A percentile compares a stretch with the other conserved stretches of the same genome.
These are phyloP conservation scores for Eupeodes corollae DNA, from an alignment of 1,140 invertebrate genomes.

Conservation along the genomic window DNA sequence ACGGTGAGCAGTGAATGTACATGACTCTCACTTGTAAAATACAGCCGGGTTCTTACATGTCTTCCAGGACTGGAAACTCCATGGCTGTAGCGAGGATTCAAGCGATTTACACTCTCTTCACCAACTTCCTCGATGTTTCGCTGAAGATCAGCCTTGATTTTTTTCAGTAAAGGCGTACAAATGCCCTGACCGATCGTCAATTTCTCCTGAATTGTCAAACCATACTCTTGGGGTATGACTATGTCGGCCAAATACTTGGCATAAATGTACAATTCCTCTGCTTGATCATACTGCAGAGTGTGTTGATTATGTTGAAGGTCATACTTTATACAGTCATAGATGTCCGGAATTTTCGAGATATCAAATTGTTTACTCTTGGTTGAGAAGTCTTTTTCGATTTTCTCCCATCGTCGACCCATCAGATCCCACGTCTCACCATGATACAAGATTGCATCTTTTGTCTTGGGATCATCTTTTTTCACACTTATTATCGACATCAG, in stretches of 20 bases:
- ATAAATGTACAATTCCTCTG: constrained; percentile 90
- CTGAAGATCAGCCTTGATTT: constrained; percentile 91
- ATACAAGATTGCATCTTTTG: constrained; percentile 84
- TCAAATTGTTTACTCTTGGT: constrained; percentile 84
- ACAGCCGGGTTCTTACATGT: constrained; percentile 91
- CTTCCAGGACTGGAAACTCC: constrained; percentile 95
- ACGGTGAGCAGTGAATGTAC: constrained; percentile 96
- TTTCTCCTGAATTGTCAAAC: constrained; percentile 90
- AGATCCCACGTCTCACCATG: constrained; percentile 99
- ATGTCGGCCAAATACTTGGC: constrained; percentile 95
- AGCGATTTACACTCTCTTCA: constrained; percentile 85
- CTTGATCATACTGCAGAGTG: constrained; percentile 83
- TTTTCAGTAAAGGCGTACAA: constrained; percentile 90
- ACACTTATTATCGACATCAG: constrained; percentile 74
- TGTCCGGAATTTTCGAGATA: constrained; percentile 98
- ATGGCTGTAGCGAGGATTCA: constrained; percentile 95
- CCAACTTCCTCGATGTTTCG: constrained; percentile 79
- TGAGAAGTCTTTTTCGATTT: constrained; percentile 97
- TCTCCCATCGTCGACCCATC: constrained; percentile 94
- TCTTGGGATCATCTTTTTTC: constrained; percentile 79
- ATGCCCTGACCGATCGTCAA: constrained; percentile 95
- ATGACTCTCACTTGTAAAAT: constrained; percentile 99
- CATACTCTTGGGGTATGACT: constrained; percentile 99
- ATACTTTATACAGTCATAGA: constrained; percentile 99
- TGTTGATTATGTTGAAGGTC: constrained; percentile 97